Evolutionary conservation across 35 echinoderm and acorn worm species (phyloP), one percentile per base, ranked within the genome.

Genomic region (Patiria miniata): DNA sequence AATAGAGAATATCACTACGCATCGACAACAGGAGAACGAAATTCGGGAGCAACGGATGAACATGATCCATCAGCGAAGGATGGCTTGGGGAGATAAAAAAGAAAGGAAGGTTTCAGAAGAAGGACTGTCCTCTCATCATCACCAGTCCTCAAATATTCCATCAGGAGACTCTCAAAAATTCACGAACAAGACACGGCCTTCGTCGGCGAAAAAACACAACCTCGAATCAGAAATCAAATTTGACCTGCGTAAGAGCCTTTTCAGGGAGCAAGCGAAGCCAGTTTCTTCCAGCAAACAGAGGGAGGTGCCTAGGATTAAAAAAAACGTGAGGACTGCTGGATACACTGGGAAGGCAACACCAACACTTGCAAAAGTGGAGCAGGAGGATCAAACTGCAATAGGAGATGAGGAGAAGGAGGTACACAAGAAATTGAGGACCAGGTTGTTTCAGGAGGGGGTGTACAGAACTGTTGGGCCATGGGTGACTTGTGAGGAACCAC

Each of bases 371-470:
- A 73, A 73, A 73, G 2, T 14, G 14, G 34, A 32, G 23, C 7
- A 73, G 65, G 34, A 23, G 26, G 65, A 73, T 30, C 10, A 30
- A 34, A 28, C 26, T 73, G 65, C 65, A 73, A 73, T 73, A n/a
- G 26, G 34, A 14, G 65, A 73, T 7, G 65, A 73, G 26, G 65
- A 30, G 1, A 36, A 34, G 23, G 65, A 73, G 26, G 2, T 73
- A 21, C 86, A 88, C 23, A 56, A 73, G 34, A 79, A 58, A 37
- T 22, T 80, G n/a, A 78, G 86, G 21, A 33, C 38, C 1, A 53
- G 55, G 52, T 37, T 88, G 47, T 80, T 56, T 39, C 73, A 80
- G 78, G 76, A 52, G 12, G 86, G 77, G 1, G 37, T 88, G 15
- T 55, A 30, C 79, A 38, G 30, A 12, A 19, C 21, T 32, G 51